Conservation (phyloP, 1,140 invertebrate genomes). For the Scaptomyza hsui region DNA sequence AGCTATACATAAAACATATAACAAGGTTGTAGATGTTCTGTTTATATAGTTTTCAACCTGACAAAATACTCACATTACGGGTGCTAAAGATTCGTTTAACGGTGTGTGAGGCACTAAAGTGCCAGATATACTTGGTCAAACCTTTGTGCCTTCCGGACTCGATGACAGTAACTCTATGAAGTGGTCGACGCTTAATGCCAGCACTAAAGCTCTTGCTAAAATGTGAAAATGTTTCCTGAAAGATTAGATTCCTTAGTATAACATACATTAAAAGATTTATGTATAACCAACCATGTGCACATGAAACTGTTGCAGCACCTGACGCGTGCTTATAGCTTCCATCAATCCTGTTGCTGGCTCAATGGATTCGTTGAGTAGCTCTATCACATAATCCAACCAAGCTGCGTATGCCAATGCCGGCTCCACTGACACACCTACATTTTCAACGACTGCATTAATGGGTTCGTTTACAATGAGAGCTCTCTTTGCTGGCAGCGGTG, state of each 20-base stretch:
- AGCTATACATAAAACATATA: constrained; percentile 31
- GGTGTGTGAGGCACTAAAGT: constrained; percentile 57
- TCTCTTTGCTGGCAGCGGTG: constrained; percentile 62
- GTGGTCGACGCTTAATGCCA: constrained; percentile 68
- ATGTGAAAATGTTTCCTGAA: constrained; percentile 74
- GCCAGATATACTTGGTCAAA: constrained; percentile 70
- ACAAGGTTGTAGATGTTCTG: background rate
- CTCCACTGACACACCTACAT: constrained; percentile 29
- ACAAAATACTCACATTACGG: constrained; percentile 58
- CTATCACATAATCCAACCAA: constrained; percentile 79
- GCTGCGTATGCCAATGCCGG: constrained; percentile 64
- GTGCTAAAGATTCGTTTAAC: constrained; percentile 71
- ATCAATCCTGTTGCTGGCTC: constrained; percentile 23
- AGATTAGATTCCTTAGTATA: background rate
- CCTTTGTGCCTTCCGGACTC: constrained; percentile 71
- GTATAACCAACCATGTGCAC: constrained; percentile 53
- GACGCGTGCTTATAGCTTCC: constrained; percentile 6
- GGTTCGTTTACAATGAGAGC: constrained; percentile 62
- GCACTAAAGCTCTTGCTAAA: constrained; percentile 71
- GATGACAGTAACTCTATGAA: constrained; percentile 53
- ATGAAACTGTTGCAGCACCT: constrained; percentile 60
- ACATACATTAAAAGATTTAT: background rate
- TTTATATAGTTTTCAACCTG: background rate
- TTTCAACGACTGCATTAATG: background rate
- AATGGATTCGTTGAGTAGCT: constrained; percentile 63